These are phyloP conservation scores for Acromyrmex echinatior DNA, from an alignment of 1,140 invertebrate species.

Conservation along the genomic window DNA sequence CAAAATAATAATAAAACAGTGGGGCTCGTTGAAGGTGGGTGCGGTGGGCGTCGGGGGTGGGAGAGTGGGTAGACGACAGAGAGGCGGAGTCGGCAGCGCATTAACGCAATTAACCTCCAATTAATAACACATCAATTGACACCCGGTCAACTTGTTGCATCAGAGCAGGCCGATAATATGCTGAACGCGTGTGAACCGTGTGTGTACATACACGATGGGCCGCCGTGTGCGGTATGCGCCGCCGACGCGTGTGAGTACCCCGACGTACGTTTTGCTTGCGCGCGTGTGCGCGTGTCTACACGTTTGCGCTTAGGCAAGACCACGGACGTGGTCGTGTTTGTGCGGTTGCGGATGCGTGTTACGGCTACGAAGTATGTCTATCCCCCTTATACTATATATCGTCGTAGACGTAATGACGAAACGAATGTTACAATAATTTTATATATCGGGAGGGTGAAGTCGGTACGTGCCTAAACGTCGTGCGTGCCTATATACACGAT, in stretches of 20 bases:
- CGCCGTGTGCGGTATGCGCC: conserved; percentile 60
- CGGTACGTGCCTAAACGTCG: conserved; percentile 49
- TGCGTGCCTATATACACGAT: conserved; percentile 47
- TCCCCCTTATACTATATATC: background rate
- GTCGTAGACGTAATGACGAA: conserved; percentile 66
- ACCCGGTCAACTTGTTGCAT: conserved; percentile 85
- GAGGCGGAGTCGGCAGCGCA: conserved; percentile 77
- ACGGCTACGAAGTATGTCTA: conserved; percentile 43
- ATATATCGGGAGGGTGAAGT: conserved; percentile 53
- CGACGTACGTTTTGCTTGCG: conserved; percentile 61
- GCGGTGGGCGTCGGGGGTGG: conserved; percentile 46
- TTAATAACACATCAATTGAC: conserved; percentile 87
- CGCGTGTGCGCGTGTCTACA: conserved; percentile 58
- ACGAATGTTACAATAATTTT: conserved; percentile 78
- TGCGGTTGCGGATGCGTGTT: conserved; percentile 55
- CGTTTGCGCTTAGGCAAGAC: conserved; percentile 69
- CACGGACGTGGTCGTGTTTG: conserved; percentile 53
- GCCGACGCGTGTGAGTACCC: conserved; percentile 75
- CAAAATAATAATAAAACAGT: conserved; percentile 83
- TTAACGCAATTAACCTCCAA: conserved; percentile 87
- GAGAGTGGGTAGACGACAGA: conserved; percentile 55
- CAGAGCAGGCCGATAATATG: conserved; percentile 83
- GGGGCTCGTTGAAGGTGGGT: conserved; percentile 56
- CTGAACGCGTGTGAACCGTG: conserved; percentile 76
- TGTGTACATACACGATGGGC: conserved; percentile 65